A percentile compares a stretch with the other conserved stretches of the same genome.
Evolutionary conservation across 1,140 invertebrate genomes (phyloP).

Genomic region (Drosophila jambulina): DNA sequence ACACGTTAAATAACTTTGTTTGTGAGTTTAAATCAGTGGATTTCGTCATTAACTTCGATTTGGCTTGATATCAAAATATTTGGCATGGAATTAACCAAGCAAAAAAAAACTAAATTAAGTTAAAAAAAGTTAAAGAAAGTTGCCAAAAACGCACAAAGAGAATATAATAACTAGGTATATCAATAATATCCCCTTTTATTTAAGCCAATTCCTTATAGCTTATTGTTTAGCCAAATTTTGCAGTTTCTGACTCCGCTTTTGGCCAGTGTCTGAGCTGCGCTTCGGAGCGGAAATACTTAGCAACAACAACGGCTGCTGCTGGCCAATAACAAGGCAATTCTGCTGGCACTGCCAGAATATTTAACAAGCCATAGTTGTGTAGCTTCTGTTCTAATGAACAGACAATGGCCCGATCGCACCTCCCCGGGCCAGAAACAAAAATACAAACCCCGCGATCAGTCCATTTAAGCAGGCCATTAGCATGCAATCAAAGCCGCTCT

Average conservation of each 20-base stretch:
- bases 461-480: constrained; percentile 72
- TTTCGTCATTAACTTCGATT: neutral
- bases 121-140: neutral
- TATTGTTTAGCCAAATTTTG: neutral
- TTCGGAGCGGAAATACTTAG: constrained; percentile 60
- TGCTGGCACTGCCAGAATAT: constrained; percentile 55
- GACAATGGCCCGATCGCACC: constrained; percentile 21
- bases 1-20: neutral
- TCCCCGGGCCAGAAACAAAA: neutral
- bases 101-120: too few relatives aligned
- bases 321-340: constrained; percentile 40
- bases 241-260: neutral
- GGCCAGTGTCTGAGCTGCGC: constrained; percentile 11
- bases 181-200: neutral
- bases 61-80: neutral
- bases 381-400: constrained; percentile 60
- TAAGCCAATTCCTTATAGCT: neutral
- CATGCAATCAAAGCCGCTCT: constrained; percentile 54
- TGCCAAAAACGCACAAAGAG: neutral
- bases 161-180: neutral
- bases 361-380: constrained; percentile 54
- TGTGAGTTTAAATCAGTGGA: neutral
- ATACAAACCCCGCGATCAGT: neutral
- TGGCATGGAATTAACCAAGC: neutral
- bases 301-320: constrained; percentile 39